A percentile compares a stretch with the other conserved stretches of the same genome.
These are phyloP conservation scores for Aplysina aerophoba DNA, from an alignment of 37 sponge, comb jelly and placozoan genomes.

Conservation along the genomic window DNA sequence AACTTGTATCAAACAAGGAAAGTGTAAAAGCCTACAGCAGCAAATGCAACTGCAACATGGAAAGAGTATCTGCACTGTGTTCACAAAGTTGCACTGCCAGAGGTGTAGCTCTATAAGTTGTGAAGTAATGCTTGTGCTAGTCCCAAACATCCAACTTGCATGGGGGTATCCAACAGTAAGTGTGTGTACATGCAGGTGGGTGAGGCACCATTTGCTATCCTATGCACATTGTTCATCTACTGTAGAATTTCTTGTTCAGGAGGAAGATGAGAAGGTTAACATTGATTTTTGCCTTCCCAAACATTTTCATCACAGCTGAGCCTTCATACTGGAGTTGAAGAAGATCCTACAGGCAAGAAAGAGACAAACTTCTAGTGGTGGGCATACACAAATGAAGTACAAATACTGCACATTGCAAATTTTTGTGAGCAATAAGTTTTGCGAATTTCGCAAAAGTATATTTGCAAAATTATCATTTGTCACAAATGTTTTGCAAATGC, in stretches of 20 bases:
- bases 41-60: background rate
- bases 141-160: background rate
- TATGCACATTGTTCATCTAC: conserved; percentile 38
- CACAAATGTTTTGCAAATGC: too few relatives aligned
- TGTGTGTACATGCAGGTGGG: too few relatives aligned
- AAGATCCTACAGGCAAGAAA: conserved; percentile 65
- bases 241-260: conserved; percentile 99
- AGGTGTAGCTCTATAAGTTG: background rate
- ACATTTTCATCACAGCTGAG: conserved; percentile 95
- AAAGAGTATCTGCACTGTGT: background rate
- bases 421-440: too few relatives aligned
- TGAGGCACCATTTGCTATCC: background rate
- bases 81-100: background rate
- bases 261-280: conserved; percentile 96
- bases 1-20: background rate
- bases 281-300: conserved; percentile 90
- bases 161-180: too few relatives aligned
- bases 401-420: background rate
- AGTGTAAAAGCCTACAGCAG: background rate
- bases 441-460: too few relatives aligned
- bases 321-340: conserved; percentile 98
- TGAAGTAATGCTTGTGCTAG: background rate
- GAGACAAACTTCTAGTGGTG: background rate
- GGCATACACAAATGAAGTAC: background rate
- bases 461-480: too few relatives aligned